A percentile compares a stretch with the other conserved stretches of the same genome.
These are phyloP conservation scores for Hydractinia echinata DNA, from an alignment of 30 jellyfish, hydroid and myxozoan genomes.

Conservation along the genomic window DNA sequence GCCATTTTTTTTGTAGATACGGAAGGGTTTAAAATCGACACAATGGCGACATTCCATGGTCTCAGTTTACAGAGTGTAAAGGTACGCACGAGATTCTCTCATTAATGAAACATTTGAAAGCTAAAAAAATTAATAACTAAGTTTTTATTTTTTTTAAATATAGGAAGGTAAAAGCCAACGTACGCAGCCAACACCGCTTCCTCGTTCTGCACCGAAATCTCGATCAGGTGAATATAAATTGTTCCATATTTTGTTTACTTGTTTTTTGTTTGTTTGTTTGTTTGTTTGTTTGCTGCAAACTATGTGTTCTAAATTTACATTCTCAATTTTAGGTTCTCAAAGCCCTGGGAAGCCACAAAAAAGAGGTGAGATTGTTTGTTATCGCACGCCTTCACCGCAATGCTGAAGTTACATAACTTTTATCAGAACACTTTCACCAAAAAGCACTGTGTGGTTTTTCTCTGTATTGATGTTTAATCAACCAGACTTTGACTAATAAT, in stretches of 20 bases:
- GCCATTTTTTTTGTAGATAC: constrained; percentile 35
- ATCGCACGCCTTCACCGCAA: too few species aligned
- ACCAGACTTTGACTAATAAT: too few species aligned
- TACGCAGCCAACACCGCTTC: background rate
- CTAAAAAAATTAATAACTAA: background rate
- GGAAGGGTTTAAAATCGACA: constrained; percentile 94
- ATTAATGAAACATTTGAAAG: background rate
- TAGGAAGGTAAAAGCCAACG: constrained; percentile 48
- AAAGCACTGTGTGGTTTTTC: too few species aligned
- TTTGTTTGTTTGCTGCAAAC: too few species aligned
- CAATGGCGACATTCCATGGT: constrained; percentile 96
- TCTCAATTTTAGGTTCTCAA: background rate
- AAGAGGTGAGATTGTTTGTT: constrained; percentile 11
- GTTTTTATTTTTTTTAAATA: background rate
- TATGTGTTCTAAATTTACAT: too few species aligned
- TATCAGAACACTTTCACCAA: too few species aligned
- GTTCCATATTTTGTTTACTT: background rate
- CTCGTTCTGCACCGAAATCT: background rate
- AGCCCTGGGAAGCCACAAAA: constrained; percentile 45
- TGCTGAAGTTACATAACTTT: too few species aligned
- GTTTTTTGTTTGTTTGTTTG: too few species aligned
- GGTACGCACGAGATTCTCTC: constrained; percentile 38
- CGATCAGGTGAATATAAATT: background rate
- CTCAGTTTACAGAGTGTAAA: constrained; percentile 88
- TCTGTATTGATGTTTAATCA: background rate